phyloP scores from a whole-genome alignment of 2,888 invertebrate genomes.

The Meiosimyza platycephala region DNA sequence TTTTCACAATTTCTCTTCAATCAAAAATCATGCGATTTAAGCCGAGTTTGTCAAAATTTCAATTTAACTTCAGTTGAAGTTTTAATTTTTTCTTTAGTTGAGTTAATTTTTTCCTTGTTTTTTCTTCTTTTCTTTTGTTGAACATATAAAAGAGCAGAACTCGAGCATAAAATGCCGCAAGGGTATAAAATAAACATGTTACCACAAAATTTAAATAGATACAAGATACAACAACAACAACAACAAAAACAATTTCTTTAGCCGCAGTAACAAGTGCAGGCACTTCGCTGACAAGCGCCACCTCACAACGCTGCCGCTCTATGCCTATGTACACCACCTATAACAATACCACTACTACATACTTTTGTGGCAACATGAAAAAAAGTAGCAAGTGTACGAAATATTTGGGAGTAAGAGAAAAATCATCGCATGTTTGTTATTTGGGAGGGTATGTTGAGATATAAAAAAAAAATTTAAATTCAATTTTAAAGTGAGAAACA shows the following conservation, averaged over 20 bases:
- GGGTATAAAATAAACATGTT: constrained; percentile 65
- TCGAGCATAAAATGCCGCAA: constrained; percentile 36
- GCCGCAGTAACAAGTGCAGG: constrained; percentile 26
- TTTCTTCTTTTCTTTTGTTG: too few relatives aligned
- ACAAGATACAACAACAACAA: constrained; percentile 38
- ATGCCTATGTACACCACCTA: too few relatives aligned
- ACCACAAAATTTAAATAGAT: constrained; percentile 63
- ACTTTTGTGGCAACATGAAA: not conserved
- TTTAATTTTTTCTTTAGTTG: not conserved
- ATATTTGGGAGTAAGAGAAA: not conserved
- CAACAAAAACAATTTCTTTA: constrained; percentile 53
- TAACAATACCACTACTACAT: too few relatives aligned
- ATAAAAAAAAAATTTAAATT: constrained; percentile 54
- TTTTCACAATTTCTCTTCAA: not conserved
- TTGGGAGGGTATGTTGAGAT: not conserved
- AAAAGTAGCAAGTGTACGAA: not conserved
- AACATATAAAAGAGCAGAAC: not conserved
- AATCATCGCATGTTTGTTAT: too few relatives aligned
- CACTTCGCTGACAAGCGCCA: constrained; percentile 2
- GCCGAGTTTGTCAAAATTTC: constrained; percentile 29
- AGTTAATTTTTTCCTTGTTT: too few relatives aligned
- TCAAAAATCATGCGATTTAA: not conserved
- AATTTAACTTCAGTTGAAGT: constrained; percentile 32
- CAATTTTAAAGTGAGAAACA: constrained; percentile 59
- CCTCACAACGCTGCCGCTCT: not conserved